A percentile compares a stretch with the other conserved stretches of the same genome.
Evolutionary conservation across 2,113 vertebrate species (phyloP).

Genomic region (Leucopsar rothschildi): DNA sequence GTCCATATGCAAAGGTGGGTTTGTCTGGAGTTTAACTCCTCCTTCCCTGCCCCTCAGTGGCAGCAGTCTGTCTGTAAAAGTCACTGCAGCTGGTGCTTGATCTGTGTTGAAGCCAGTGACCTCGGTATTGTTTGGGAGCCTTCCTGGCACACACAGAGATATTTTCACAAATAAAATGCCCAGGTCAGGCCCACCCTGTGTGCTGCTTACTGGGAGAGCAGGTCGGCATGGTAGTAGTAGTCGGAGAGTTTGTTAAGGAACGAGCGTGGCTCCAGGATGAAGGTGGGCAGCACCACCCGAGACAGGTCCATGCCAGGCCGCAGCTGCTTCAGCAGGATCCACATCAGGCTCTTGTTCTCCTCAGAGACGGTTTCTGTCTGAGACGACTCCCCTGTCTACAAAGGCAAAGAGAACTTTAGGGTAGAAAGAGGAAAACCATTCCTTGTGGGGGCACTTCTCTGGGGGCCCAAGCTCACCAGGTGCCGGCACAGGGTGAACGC

Average conservation of each 20-base stretch:
- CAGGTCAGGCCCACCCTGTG: fast-evolving
- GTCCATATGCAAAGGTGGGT: neutral
- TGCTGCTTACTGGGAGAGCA: constrained; percentile 87
- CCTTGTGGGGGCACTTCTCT: neutral
- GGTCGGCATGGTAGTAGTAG: constrained; percentile 91
- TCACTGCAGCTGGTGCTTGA: neutral
- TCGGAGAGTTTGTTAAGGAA: constrained; percentile 95
- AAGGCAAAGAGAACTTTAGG: neutral
- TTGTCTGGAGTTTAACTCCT: neutral
- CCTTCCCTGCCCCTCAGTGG: neutral
- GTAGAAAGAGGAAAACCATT: neutral
- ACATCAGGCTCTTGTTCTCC: constrained; percentile 90
- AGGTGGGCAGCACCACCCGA: constrained; percentile 90
- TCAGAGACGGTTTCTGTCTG: constrained; percentile 92
- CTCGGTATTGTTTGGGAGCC: neutral
- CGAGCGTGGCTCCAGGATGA: constrained; percentile 92
- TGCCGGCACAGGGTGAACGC: neutral
- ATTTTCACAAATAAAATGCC: neutral
- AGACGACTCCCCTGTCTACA: constrained; percentile 80
- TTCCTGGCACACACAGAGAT: neutral
- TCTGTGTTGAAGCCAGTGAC: neutral
- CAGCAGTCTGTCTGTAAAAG: neutral
- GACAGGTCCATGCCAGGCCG: constrained; percentile 94
- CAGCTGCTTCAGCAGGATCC: constrained; percentile 88
- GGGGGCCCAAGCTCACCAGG: neutral